Evolutionary conservation across 2,888 invertebrate genomes (phyloP).

Genomic region (Eugnorisma glareosa): DNA sequence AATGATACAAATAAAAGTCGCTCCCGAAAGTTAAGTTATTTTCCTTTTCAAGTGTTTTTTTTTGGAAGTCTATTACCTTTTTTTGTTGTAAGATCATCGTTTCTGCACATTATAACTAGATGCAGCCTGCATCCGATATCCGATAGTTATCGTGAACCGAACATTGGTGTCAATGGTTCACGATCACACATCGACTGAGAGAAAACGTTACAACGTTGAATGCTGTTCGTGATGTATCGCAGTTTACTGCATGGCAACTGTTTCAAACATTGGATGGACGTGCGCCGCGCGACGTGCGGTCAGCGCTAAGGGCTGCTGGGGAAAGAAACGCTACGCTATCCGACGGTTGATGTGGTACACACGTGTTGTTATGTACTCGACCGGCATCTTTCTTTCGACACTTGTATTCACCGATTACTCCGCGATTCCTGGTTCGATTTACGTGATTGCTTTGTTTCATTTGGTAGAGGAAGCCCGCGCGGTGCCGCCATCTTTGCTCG

Average conservation of each 20-base stretch:
- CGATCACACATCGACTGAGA: not conserved
- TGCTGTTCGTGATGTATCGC: not conserved
- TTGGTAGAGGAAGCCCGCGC: too few species aligned
- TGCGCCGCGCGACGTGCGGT: not conserved
- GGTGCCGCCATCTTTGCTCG: too few species aligned
- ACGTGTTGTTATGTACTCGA: not conserved
- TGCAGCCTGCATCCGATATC: not conserved
- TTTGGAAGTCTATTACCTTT: too few species aligned
- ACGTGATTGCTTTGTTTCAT: too few species aligned
- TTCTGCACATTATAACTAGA: not conserved
- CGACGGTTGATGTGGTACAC: too few species aligned
- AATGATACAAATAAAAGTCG: too few species aligned
- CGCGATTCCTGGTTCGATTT: not conserved
- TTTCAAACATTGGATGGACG: not conserved
- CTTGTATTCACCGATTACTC: not conserved
- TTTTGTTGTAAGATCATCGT: not conserved
- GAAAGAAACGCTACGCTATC: not conserved
- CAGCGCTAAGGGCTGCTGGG: not conserved
- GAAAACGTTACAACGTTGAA: not conserved
- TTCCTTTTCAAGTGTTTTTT: too few species aligned
- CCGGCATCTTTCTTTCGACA: not conserved
- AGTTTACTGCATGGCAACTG: not conserved
- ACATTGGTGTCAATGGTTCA: slow-evolving; percentile 16
- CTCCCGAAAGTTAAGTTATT: too few species aligned
- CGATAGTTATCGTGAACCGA: not conserved